Percentiles rank a stretch among this genome's conserved stretches.
These are phyloP conservation scores for Neodiprion fabricii DNA, from an alignment of 1,140 invertebrate genomes.

Conservation along the genomic window DNA sequence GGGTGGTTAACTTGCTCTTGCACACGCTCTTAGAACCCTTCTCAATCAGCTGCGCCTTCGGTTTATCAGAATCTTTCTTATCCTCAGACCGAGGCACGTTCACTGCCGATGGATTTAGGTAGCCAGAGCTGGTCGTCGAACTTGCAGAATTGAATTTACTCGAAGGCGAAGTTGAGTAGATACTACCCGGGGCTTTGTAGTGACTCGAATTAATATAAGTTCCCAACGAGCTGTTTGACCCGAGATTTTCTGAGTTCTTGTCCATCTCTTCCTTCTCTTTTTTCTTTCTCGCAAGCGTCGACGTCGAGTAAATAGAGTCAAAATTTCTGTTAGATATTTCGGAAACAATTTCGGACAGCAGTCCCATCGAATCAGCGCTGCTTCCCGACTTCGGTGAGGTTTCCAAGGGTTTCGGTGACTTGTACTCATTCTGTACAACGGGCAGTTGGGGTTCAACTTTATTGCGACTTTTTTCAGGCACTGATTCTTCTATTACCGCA, in stretches of 20 bases:
- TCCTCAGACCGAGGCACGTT: slow-evolving; percentile 54
- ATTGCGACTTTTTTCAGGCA: slow-evolving; percentile 45
- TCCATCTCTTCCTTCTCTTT: slow-evolving; percentile 55
- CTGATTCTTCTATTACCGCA: slow-evolving; percentile 80
- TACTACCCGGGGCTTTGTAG: slow-evolving; percentile 66
- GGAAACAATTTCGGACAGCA: slow-evolving; percentile 83
- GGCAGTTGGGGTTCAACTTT: slow-evolving; percentile 25
- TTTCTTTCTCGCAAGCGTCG: slow-evolving; percentile 70
- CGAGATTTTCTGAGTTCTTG: slow-evolving; percentile 38
- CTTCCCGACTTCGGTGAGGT: slow-evolving; percentile 56
- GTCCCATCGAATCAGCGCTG: slow-evolving; percentile 67
- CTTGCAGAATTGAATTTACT: slow-evolving; percentile 58
- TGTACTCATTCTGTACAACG: slow-evolving; percentile 56
- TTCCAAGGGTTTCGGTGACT: slow-evolving; percentile 62
- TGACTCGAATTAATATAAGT: slow-evolving; percentile 64
- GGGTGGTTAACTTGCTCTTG: slow-evolving; percentile 20
- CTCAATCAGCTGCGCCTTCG: neutral
- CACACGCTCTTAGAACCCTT: slow-evolving; percentile 17
- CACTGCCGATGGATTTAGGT: slow-evolving; percentile 73
- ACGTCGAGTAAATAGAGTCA: slow-evolving; percentile 85
- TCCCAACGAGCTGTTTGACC: slow-evolving; percentile 44
- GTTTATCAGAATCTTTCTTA: neutral
- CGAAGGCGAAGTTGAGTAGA: slow-evolving; percentile 66
- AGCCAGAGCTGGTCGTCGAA: slow-evolving; percentile 74
- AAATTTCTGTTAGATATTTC: slow-evolving; percentile 85